Evolutionary conservation across 1,140 invertebrate genomes (phyloP), one percentile per base, ranked within the genome.

Genomic region (Drosophila virilis): DNA sequence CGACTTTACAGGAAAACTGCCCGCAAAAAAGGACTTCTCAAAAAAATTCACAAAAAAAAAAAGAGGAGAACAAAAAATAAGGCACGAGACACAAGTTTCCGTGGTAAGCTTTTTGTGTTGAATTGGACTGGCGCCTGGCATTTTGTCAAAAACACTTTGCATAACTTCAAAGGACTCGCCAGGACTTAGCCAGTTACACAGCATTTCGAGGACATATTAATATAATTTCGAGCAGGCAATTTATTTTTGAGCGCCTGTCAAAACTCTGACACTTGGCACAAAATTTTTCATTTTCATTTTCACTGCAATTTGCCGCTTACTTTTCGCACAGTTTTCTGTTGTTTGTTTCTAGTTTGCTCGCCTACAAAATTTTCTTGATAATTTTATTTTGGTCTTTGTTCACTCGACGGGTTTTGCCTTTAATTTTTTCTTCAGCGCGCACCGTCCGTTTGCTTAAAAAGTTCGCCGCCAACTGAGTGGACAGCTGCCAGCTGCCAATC

Each of bases 391-490:
- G 51, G 33, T 40, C 52, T 52, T 45, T 54, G 22, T 28, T 59
- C 67, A 78, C 74, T 67, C 45, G 61, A 46, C 65, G 38, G 58
- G 58, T 51, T 55, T 46, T 28, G 4, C 13, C 38, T 10, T 28
- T 57, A 33, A 13, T 50, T 57, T 35, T 12, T 48, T 13, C 35
- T 42, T 9, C 4, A 52, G 50, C 59, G 46, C 38, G 46, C 15
- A 35, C 40, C 80, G 78, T 77, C 84, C 80, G 84, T 70, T 89
- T 74, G 70, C 66, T 80, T 80, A 69, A 79, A 78, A 80, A 70
- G 84, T 88, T 74, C 70, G 77, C 77, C 80, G 84, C 77, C 80
- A 78, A 89, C 83, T 88, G 77, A 84, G 77, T 88, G 59, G 10
- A 37, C 60, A 68, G 45, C 60, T 58, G 48, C 66, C 28, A 60